Conservation (phyloP, 2,888 invertebrate genomes). For the Trissoscelio sp. region DNA sequence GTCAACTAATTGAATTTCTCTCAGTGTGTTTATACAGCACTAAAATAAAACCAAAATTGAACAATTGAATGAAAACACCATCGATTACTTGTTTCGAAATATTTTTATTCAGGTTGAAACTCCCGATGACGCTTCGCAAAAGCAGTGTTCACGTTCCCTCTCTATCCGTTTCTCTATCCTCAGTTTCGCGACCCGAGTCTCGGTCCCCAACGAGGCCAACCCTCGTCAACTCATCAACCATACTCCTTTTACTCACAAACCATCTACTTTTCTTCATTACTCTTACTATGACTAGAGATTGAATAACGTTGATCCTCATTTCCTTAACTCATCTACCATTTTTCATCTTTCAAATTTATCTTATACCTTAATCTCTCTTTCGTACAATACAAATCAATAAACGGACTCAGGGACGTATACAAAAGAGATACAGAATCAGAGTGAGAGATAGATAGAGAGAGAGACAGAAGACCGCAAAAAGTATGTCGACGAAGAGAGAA, state of each 20-base stretch:
- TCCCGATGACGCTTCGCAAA: conserved; percentile 71
- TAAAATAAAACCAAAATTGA: no score
- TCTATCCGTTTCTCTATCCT: conserved; percentile 58
- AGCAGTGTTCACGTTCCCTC: conserved; percentile 54
- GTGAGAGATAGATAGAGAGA: conserved; percentile 32
- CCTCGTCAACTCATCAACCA: conserved; percentile 4
- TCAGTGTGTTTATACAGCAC: no score
- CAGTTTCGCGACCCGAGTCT: conserved; percentile 40
- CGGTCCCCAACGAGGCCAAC: conserved; percentile 22
- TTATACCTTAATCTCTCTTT: conserved; percentile 45
- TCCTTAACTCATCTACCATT: conserved; percentile 4
- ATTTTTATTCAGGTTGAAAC: conserved; percentile 76
- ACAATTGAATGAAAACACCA: conserved; percentile 46
- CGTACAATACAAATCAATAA: conserved; percentile 65
- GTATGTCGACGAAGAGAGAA: conserved; percentile 15
- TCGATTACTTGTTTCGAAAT: conserved; percentile 71
- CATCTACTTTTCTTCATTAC: conserved; percentile 56
- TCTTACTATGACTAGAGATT: conserved; percentile 79
- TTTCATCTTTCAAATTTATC: background rate
- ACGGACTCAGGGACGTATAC: conserved; percentile 69
- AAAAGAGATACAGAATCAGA: conserved; percentile 47
- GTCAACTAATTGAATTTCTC: no score
- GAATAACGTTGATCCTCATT: conserved; percentile 75
- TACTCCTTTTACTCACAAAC: conserved; percentile 44
- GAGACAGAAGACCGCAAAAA: conserved; percentile 26